Conservation (phyloP, 1,140 invertebrate genomes). For the Atta texana region DNA sequence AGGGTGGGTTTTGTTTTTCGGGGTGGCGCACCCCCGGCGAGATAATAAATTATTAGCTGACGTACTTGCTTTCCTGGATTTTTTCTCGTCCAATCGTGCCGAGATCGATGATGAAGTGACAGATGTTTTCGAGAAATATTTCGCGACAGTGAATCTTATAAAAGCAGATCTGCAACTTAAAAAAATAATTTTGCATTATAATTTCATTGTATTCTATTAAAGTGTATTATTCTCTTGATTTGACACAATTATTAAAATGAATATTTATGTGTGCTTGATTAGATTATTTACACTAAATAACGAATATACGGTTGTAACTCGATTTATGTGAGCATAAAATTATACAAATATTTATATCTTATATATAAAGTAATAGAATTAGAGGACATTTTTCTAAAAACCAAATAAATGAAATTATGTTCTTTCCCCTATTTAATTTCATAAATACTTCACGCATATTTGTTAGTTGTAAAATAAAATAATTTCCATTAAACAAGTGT, state of each 20-base stretch:
- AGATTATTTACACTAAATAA: background rate
- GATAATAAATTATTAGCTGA: slow-evolving; percentile 64
- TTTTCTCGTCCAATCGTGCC: slow-evolving; percentile 43
- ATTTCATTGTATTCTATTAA: background rate
- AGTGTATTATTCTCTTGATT: background rate
- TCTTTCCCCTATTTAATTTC: background rate
- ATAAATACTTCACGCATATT: background rate
- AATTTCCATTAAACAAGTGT: background rate
- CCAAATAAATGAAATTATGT: background rate
- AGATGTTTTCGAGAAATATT: slow-evolving; percentile 33
- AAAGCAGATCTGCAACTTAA: background rate
- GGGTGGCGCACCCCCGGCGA: slow-evolving; percentile 48
- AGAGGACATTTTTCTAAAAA: background rate
- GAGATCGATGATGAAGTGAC: slow-evolving; percentile 50
- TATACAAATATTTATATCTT: background rate
- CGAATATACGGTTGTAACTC: background rate
- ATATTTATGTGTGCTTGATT: background rate
- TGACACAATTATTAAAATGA: background rate
- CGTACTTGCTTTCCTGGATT: slow-evolving; percentile 39
- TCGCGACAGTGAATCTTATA: background rate
- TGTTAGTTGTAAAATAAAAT: background rate
- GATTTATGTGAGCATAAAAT: background rate
- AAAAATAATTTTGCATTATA: background rate
- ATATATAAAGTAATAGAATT: background rate
- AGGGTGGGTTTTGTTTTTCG: slow-evolving; percentile 61